These are phyloP conservation scores for Fissipunctia ypsillon DNA, from an alignment of 2,888 invertebrate genomes.

Conservation along the genomic window DNA sequence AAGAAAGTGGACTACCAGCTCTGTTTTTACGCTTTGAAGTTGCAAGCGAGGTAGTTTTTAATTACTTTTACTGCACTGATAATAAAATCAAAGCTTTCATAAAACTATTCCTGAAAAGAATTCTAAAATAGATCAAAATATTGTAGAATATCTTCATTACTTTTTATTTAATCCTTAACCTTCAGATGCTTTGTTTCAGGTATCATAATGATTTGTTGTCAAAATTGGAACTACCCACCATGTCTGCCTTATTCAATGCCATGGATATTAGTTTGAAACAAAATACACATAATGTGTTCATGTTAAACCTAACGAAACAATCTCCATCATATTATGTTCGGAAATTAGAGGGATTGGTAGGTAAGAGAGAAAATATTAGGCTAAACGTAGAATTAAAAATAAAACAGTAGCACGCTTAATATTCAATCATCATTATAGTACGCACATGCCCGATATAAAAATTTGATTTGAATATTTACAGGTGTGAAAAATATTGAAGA, in stretches of 20 bases:
- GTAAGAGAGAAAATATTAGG: neutral
- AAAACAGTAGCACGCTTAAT: neutral
- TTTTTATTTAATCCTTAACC: neutral
- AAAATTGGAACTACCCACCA: neutral
- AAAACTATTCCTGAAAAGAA: neutral
- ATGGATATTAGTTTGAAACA: neutral
- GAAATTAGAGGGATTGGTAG: neutral
- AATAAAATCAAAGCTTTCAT: neutral
- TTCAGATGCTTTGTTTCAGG: neutral
- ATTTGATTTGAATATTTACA: neutral
- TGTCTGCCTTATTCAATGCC: neutral
- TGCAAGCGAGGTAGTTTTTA: neutral
- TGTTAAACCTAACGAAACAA: neutral
- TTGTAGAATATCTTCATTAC: neutral
- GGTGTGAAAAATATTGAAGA: constrained; percentile 3
- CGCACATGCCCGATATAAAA: neutral
- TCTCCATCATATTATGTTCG: neutral
- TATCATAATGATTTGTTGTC: neutral
- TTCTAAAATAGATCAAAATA: neutral
- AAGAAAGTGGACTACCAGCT: neutral
- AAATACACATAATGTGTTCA: neutral
- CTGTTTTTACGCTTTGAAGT: neutral
- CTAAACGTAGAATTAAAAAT: neutral
- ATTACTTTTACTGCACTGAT: neutral
- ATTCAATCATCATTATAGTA: neutral